Base-by-base conservation (phyloP, 2,888 invertebrate genomes). In the Ochropacha duplaris region DNA sequence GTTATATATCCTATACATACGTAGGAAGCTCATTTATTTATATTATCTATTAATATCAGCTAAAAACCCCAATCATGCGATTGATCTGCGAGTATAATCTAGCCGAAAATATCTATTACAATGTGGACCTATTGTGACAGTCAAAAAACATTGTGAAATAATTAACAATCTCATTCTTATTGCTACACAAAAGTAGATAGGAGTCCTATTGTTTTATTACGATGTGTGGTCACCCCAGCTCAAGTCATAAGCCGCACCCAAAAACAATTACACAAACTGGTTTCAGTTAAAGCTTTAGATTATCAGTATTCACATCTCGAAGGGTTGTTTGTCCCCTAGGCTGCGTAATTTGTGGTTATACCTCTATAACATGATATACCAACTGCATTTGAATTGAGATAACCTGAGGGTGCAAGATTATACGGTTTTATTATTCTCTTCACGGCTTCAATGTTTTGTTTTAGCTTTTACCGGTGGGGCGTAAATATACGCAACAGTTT, bases 251-350 rank as follows among this genome's bases (percentile, higher is more conserved):
- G 44, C 19, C 44, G 44, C 44, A 44, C 44, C 19, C 9, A 44
- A 9, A 44, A 44, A 44, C 44, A 44, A 44, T 44, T 44, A 67
- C 64, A 70, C 62, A 64, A 68, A 68, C 68, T 39, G 39, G 16
- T 39, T 16, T 34, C 34, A 34, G n/a, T 16, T 19, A 19, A 39
- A 44, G 60, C 70, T 67, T 58, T 65, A 68, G 60, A 72, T 76
- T 78, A 82, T 82, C 83, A 56, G 54, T 57, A 57, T 66, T 50
- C 59, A 50, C 60, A 80, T 82, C 79, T 74, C 58, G 68, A 79
- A 72, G 81, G 83, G 74, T 69, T 58, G 62, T 62, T 72, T 63
- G 68, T 61, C 72, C 73, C 65, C 57, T 61, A 58, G 63, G 61
- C 39, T 39, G 61, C 57, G 60, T 74, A 76, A 74, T 76, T 75